Base-by-base conservation (phyloP, 2,888 invertebrate genomes). In the Drosophila paranaensis region DNA sequence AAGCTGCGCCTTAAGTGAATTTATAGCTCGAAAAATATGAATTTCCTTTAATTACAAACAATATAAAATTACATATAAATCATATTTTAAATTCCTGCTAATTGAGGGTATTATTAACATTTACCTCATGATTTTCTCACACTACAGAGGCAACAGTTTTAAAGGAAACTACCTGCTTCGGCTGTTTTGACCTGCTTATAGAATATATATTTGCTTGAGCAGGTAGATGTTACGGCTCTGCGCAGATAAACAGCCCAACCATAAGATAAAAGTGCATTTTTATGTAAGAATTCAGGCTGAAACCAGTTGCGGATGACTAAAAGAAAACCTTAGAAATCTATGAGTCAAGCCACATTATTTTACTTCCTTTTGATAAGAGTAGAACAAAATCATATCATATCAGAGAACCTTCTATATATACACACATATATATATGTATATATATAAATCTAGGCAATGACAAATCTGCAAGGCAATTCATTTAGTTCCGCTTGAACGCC, bases 401-500 rank as follows among this genome's bases (percentile, higher is more conserved):
- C 11, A 16, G 45, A 16, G 40, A 57, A 35, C 43, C 33, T 56
- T 56, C 35, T 9, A 11, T 11, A 20, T 11, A 57, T 3, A 10
- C 11, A 25, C 25, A 27, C 8, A 57, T 5, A 10, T 16, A 25
- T 45, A 25, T 8, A 14, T 35, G 11, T 35, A 35, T 27, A 39
- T 39, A n/a, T 11, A 40, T 25, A 39, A 20, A 13, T 11, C 14
- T 25, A 35, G 35, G 40, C 42, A 45, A 46, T 45, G 51, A 53
- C n/a, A 43, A 68, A 48, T 48, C 25, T 33, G 39, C 16, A 20
- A 40, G 58, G 50, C 71, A 55, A 50, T 42, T 14, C 42, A 50
- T 14, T 73, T 54, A 43, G 60, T 66, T 79, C 62, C 69, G 70
- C 48, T 53, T 27, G 58, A 64, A 8, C 58, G 76, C 64, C 46